Evolutionary conservation across 2,113 vertebrate genomes (phyloP), one percentile per base, ranked within the genome.

Genomic region (Apodemus sylvaticus): DNA sequence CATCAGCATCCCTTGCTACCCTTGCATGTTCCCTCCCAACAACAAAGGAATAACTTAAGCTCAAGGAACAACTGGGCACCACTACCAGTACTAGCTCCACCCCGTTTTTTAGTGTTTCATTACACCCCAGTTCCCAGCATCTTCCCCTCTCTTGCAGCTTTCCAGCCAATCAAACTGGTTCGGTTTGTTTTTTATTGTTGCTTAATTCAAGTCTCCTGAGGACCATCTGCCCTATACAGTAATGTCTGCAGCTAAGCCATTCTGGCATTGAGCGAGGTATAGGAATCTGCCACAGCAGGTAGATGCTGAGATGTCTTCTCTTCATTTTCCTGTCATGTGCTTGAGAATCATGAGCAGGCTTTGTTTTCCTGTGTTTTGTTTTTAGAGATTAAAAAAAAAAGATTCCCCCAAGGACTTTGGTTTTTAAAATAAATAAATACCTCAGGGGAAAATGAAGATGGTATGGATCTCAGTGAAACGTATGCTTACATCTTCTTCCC

Each of bases 401-500:
- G 51, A 73, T 20, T 77, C 20, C 60, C 88, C 89, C 78, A 22
- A 91, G 86, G n/a, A 74, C 58, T 85, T 86, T 77, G 8, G 60
- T 95, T 94, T 92, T 31, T 39, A 86, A 87, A n/a, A 93, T 22
- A 85, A 90, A 94, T 22, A 79, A 90, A 93, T 79, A 93, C 10
- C 17, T 11, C 51, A 82, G 6, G 70, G 78, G 53, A 90, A 94
- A 70, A 62, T 78, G 39, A 94, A 96, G 66, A 96, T 58, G 13
- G 74, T 92, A 62, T 16, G 45, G 62, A 13, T 94, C 94, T 94
- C 60, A 6, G 71, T 39, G n/a, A 87, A 97, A 94, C 92, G 36
- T 70, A 90, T n/a, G 62, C 89, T 82, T 74, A 19, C 34, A 51
- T 86, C 76, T 90, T 86, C 81, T 96, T 83, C 74, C 53, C 79